Evolutionary conservation across 2,113 vertebrate genomes (phyloP), one percentile per base, ranked within the genome.

Genomic region (Sterna hirundo): DNA sequence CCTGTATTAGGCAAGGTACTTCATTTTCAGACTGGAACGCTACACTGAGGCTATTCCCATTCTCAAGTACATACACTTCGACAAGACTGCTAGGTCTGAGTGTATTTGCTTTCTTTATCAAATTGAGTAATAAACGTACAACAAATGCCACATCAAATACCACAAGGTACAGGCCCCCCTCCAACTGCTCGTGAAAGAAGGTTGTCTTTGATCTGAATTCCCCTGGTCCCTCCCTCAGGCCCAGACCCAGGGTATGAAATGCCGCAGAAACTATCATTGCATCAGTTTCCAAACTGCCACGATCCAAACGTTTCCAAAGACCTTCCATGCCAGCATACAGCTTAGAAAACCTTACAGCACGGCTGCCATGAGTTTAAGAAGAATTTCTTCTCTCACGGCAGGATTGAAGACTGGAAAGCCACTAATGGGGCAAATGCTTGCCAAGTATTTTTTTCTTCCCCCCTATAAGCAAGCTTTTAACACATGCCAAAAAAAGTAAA

Each of bases 311-410:
- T 13, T 62, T 46, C 21, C 68, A 8, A 13, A 66, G 74, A 27
- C 17, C 8, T 11, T 16, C 26, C 34, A 6, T 0, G 1, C 57
- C 72, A 75, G 15, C 0, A 1, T 5, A 36, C 21, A n/a, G 69
- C 36, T 71, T 5, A 27, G 23, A 36, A 47, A 76, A 29, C 12
- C 65, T 15, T 20, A 30, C 44, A 91, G 80, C 51, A 38, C 47
- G 11, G n/a, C 47, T 71, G 26, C 46, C 42, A 46, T 8, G 29
- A 64, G 5, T 36, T 69, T 2, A 38, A 20, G 38, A 58, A 10
- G 30, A 84, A 40, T n/a, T 95, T 55, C 51, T 64, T 75, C 72
- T 75, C 51, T 68, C 69, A 13, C 0, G 0, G 68, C 38, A 89
- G 42, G 38, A 76, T 0, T 64, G 38, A 79, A 68, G 27, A 71